These are phyloP conservation scores for Sterrhoptilus dennistouni DNA, from an alignment of 2,113 vertebrate genomes.

Conservation along the genomic window DNA sequence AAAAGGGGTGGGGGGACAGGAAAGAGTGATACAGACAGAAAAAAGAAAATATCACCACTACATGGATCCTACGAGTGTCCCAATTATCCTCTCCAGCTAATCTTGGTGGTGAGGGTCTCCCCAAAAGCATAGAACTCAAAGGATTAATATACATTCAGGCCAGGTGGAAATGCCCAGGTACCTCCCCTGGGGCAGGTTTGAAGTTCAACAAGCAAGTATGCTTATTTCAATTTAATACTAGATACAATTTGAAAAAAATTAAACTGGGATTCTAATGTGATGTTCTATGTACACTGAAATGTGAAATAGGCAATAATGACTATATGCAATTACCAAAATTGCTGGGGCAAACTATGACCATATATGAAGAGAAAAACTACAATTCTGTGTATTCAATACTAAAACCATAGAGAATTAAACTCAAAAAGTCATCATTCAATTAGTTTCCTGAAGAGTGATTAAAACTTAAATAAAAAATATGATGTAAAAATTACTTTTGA, in stretches of 20 bases:
- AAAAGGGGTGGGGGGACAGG: too few relatives aligned
- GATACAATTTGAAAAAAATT: not conserved
- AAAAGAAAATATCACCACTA: not conserved
- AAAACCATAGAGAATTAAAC: not conserved
- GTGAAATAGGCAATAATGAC: not conserved
- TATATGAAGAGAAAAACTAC: not conserved
- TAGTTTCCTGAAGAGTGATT: not conserved
- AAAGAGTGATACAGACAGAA: not conserved
- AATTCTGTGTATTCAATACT: not conserved
- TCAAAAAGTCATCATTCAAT: not conserved
- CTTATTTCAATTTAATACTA: not conserved
- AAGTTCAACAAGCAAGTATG: too few relatives aligned
- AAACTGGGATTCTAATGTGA: not conserved
- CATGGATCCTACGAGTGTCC: too few relatives aligned
- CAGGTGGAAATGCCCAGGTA: not conserved
- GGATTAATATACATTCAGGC: too few relatives aligned
- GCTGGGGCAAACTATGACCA: not conserved
- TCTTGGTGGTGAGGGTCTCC: not conserved
- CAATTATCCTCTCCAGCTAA: not conserved
- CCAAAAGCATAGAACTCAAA: not conserved
- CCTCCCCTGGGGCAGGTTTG: not conserved
- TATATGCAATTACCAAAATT: not conserved
- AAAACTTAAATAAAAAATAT: not conserved
- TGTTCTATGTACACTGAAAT: not conserved
- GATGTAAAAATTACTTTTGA: not conserved